Evolutionary conservation across 2,888 invertebrate genomes (phyloP).

Genomic region (Oscheius onirici): DNA sequence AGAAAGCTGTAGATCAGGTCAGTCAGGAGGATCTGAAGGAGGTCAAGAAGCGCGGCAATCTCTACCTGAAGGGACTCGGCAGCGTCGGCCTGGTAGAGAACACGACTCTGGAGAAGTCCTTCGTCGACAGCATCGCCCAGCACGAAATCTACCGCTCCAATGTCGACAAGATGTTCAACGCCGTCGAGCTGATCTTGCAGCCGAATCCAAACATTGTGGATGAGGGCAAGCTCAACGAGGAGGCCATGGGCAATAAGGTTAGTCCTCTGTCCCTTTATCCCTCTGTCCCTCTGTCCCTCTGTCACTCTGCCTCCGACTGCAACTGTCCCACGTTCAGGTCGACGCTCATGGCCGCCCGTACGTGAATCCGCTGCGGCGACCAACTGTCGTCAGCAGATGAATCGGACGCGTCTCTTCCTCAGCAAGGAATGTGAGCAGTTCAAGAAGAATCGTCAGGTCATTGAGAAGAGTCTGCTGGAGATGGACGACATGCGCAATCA

Average conservation of each 20-base stretch:
- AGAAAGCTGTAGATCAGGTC: too few relatives aligned
- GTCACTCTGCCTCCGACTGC: too few relatives aligned
- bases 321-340: background rate
- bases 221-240: slow-evolving; percentile 12
- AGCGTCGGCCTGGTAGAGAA: slow-evolving; percentile 15
- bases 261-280: too few relatives aligned
- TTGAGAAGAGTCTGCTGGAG: background rate
- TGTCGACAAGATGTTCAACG: background rate
- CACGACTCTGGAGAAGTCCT: slow-evolving; percentile 11
- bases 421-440: slow-evolving; percentile 1
- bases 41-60: slow-evolving; percentile 4
- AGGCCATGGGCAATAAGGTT: background rate
- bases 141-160: slow-evolving; percentile 1
- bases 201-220: slow-evolving; percentile 10
- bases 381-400: background rate
- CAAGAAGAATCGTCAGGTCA: background rate
- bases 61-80: slow-evolving; percentile 15
- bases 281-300: too few relatives aligned
- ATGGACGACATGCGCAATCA: slow-evolving; percentile 21
- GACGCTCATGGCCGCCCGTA: background rate
- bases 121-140: slow-evolving; percentile 3
- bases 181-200: slow-evolving; percentile 11
- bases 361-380: slow-evolving; percentile 2
- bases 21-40: background rate
- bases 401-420: slow-evolving; percentile 6